These are phyloP conservation scores for Melipona quadrifasciata DNA, from an alignment of 1,140 invertebrate species.

Conservation along the genomic window DNA sequence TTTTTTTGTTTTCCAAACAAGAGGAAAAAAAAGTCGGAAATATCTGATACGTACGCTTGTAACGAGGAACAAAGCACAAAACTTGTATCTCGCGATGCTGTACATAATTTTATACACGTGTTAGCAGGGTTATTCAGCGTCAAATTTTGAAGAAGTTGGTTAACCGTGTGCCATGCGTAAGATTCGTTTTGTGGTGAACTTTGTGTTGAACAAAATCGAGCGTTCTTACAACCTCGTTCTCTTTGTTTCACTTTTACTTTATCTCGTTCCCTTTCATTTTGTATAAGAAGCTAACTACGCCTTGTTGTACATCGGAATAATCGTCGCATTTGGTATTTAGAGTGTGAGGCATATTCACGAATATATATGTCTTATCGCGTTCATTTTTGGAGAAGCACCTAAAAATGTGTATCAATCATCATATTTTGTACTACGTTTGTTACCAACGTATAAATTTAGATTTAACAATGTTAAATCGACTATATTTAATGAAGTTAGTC, in stretches of 20 bases:
- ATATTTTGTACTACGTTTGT: constrained; percentile 79
- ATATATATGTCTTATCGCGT: constrained; percentile 31
- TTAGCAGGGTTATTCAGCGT: constrained; percentile 62
- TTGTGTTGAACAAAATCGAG: constrained; percentile 39
- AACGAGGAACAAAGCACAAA: constrained; percentile 51
- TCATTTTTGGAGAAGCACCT: constrained; percentile 26
- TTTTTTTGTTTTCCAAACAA: constrained; percentile 20
- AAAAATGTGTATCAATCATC: constrained; percentile 38
- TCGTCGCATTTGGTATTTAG: constrained; percentile 26
- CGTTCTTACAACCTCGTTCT: constrained; percentile 40
- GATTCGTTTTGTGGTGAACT: constrained; percentile 58
- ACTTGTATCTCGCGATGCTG: constrained; percentile 55
- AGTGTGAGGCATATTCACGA: not conserved
- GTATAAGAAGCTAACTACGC: not conserved
- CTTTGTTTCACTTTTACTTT: constrained; percentile 22
- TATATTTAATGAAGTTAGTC: constrained; percentile 53
- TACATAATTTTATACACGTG: constrained; percentile 73
- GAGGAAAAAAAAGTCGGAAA: not conserved
- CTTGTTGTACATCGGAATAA: constrained; percentile 18
- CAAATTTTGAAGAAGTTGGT: constrained; percentile 41
- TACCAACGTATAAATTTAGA: constrained; percentile 76
- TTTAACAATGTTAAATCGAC: constrained; percentile 60
- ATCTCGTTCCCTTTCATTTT: constrained; percentile 1
- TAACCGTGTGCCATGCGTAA: constrained; percentile 71
- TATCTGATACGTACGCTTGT: constrained; percentile 29